phyloP scores from a whole-genome alignment of 2,113 vertebrate genomes.

The Catharus minimus region DNA sequence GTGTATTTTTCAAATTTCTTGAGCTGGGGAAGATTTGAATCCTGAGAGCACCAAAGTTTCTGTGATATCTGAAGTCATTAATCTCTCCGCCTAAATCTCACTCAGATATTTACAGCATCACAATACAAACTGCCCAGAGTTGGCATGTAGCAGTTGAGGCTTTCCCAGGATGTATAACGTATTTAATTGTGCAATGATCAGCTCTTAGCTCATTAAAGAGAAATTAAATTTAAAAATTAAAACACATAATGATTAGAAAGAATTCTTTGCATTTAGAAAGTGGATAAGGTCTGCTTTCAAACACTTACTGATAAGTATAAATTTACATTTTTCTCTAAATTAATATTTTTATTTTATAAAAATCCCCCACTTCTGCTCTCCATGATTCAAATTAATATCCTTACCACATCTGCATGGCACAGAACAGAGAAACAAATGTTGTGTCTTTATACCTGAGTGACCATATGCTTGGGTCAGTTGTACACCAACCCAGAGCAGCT shows the following conservation, averaged over 20 bases:
- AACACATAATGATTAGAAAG: background rate
- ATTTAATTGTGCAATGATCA: background rate
- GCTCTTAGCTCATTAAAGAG: background rate
- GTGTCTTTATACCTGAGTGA: background rate
- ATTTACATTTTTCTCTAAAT: background rate
- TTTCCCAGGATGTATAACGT: background rate
- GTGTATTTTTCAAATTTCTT: background rate
- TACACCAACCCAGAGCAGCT: background rate
- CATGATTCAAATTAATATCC: background rate
- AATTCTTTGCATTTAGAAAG: background rate
- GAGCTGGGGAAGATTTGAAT: background rate
- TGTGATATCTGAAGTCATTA: background rate
- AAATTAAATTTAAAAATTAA: background rate
- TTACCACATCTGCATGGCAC: background rate
- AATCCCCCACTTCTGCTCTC: background rate
- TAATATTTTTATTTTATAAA: background rate
- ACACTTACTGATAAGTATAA: background rate
- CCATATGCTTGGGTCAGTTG: background rate
- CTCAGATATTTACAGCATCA: background rate
- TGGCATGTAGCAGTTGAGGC: background rate
- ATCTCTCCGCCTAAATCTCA: background rate
- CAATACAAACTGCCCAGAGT: background rate
- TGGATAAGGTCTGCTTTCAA: background rate
- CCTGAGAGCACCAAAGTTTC: background rate
- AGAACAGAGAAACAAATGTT: conserved; percentile 10